phyloP scores from a whole-genome alignment of 2,113 vertebrate genomes.

The Neomonachus schauinslandi region DNA sequence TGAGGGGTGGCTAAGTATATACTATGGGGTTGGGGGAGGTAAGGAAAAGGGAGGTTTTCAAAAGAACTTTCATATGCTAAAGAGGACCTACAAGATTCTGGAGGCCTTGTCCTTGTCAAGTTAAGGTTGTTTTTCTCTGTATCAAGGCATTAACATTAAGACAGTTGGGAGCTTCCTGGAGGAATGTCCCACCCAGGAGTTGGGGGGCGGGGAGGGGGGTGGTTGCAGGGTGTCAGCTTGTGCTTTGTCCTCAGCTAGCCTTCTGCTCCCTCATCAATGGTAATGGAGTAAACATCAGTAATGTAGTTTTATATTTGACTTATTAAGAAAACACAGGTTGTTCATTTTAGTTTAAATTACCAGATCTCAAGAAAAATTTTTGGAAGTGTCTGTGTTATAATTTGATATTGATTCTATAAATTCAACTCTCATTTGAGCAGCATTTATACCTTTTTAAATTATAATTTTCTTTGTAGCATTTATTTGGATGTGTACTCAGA shows the following conservation, averaged over 20 bases:
- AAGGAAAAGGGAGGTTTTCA: background rate
- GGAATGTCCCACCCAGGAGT: background rate
- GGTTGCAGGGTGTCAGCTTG: background rate
- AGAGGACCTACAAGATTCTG: background rate
- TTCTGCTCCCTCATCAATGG: background rate
- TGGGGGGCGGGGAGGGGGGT: too few species aligned
- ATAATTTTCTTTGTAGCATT: background rate
- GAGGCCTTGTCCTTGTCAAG: background rate
- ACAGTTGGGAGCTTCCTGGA: background rate
- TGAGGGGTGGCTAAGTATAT: background rate
- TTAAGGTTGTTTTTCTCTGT: background rate
- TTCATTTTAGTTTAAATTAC: slow-evolving; percentile 16
- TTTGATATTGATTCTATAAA: slow-evolving; percentile 42
- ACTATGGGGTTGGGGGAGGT: background rate
- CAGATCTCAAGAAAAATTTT: background rate
- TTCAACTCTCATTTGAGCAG: background rate
- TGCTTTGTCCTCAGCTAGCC: background rate
- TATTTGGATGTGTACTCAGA: background rate
- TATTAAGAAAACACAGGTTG: background rate
- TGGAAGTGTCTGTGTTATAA: background rate
- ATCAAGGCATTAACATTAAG: background rate
- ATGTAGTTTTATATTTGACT: background rate
- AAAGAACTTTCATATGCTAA: background rate
- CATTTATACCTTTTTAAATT: background rate
- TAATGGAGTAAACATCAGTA: background rate